Evolutionary conservation across 2,113 vertebrate species (phyloP), one percentile per base, ranked within the genome.

Genomic region (Cyprinodon variegatus): DNA sequence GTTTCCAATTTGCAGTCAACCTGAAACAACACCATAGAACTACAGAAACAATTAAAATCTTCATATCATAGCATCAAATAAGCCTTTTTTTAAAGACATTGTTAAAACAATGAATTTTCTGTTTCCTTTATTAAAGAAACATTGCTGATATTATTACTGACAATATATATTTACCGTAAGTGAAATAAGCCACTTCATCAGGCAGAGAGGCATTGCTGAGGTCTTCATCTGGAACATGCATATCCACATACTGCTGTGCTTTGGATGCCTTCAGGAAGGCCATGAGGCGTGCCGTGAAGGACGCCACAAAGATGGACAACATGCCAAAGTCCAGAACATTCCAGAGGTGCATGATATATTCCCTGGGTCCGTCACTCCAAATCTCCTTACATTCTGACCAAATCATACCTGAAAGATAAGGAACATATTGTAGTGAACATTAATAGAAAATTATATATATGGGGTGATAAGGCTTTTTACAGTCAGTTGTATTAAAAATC

Each of bases 301-400:
- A 99, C 0, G 98, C 98, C 88, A 96, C 96, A 0, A 99, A 99
- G 91, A 99, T 98, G 83, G 97, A 98, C 75, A 99, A 89, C 97
- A 99, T 99, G 65, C 97, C 97, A 0, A 99, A 99, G 75, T 99
- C 98, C 86, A 99, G 90, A 57, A 99, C 94, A 65, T 99, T 99
- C 98, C 98, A 99, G 59, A 99, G 93, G 76, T 99, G 97, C 92
- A 98, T 89, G 78, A 97, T 82, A 0, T 99, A 99, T 82, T 99
- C 98, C 0, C 97, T 94, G 0, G 97, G 97, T 1, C 98, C 98
- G 11, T 99, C 98, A 4, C 90, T 95, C 97, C 98, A 99, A 86
- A 99, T 97, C 89, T 99, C 97, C 90, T 99, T 99, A 90, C 96
- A 98, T 82, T 99, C 98, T 0, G 96, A 98, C 98, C 98, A 99